Evolutionary conservation across 2,113 vertebrate species (phyloP), one percentile per base, ranked within the genome.

Genomic region (Daphoenositta chrysoptera): DNA sequence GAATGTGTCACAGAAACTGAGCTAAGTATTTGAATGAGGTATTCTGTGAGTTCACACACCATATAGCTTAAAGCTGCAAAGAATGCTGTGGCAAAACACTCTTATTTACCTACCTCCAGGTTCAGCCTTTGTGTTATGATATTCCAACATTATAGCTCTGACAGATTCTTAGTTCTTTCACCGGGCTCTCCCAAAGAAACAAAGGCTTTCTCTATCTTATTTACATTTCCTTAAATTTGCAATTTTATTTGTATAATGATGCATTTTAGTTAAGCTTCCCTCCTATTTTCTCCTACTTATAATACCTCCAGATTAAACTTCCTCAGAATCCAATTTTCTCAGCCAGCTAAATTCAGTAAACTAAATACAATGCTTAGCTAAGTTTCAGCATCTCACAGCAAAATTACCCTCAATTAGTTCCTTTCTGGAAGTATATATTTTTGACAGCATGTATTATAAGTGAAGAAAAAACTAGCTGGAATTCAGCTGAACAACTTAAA

Each of bases 381-480:
- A 61, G 68, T 63, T 94, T 80, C 85, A 94, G 31, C 27, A 93
- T 77, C 39, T 81, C 51, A 66, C 15, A 80, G 39, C 47, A 90
- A 92, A 95, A 92, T 93, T 95, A 90, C 51, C 18, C n/a, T 86
- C 70, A 96, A 70, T 93, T 93, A 92, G 64, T 22, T 93, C 42
- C 63, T 75, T 91, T 86, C 72, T 90, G 69, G 40, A 91, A 90
- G 76, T 51, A 88, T 15, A 35, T 28, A 60, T 75, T 92, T 96
- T 86, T 79, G 35, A 88, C 73, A 76, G 50, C 47, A 77, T 61
- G 50, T 88, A 60, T 86, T 80, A 13, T 45, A 86, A 63, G 33
- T n/a, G 37, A 31, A 86, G 68, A 93, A 61, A 72, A 64, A 90
- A 92, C 72, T 84, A 73, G 65, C 79, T 95, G 60, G 50, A 56